A percentile compares a stretch with the other conserved stretches of the same genome.
Conservation (phyloP, 1,140 invertebrate genomes). For the Bursaphelenchus mucronatus region DNA sequence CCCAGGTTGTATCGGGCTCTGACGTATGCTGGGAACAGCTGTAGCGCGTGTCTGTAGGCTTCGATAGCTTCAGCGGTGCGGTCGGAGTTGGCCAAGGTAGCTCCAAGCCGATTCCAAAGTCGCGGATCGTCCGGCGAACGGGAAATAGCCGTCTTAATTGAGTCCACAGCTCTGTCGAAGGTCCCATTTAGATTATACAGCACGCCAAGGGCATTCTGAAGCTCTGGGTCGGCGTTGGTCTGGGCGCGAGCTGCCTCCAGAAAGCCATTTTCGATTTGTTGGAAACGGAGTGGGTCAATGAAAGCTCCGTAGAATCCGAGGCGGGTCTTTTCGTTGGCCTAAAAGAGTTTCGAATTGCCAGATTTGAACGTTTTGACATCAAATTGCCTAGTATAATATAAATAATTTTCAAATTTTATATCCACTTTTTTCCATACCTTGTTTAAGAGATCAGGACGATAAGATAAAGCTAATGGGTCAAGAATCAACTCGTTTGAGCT, state of each 20-base stretch:
- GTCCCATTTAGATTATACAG: conserved; percentile 88
- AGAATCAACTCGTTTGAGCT: too few relatives aligned
- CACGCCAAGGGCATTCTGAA: conserved; percentile 89
- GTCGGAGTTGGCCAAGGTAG: conserved; percentile 89
- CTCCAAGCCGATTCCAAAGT: conserved; percentile 93
- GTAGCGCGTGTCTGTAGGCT: conserved; percentile 85
- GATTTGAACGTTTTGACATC: background rate
- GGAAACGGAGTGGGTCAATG: conserved; percentile 29
- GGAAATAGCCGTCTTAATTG: conserved; percentile 81
- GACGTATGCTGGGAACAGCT: conserved; percentile 88
- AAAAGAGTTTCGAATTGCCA: background rate
- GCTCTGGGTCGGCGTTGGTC: conserved; percentile 77
- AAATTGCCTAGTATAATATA: too few relatives aligned
- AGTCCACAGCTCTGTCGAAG: conserved; percentile 92
- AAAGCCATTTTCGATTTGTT: conserved; percentile 69
- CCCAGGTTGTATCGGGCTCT: conserved; percentile 93
- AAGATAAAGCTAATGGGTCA: too few relatives aligned
- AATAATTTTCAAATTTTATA: too few relatives aligned
- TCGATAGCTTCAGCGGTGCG: conserved; percentile 89
- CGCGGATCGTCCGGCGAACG: conserved; percentile 79
- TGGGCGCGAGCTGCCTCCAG: conserved; percentile 78
- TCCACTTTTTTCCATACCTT: too few relatives aligned
- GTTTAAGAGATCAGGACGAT: too few relatives aligned
- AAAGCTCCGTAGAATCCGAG: conserved; percentile 15
- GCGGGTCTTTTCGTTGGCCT: conserved; percentile 15